Percentiles rank a stretch among this genome's conserved stretches.
phyloP scores from a whole-genome alignment of 2,113 vertebrate genomes.

The Candoia aspera region DNA sequence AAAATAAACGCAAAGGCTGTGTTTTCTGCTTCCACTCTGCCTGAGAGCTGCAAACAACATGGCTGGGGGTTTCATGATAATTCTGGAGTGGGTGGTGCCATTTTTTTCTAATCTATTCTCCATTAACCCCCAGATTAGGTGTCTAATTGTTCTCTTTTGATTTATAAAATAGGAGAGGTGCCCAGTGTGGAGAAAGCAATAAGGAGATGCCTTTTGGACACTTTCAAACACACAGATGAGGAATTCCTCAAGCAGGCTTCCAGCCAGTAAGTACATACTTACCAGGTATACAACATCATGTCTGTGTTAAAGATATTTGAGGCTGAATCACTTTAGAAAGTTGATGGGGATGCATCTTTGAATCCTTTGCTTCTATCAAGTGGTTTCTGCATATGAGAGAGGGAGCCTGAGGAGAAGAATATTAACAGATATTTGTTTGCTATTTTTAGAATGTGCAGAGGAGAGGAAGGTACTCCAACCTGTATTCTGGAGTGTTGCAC shows the following conservation, averaged over 20 bases:
- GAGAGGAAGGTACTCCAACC: background rate
- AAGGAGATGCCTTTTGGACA: conserved; percentile 89
- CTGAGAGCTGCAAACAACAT: background rate
- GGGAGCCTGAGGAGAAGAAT: background rate
- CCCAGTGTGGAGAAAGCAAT: conserved; percentile 89
- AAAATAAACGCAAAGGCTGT: background rate
- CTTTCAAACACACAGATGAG: conserved; percentile 93
- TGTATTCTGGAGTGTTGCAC: background rate
- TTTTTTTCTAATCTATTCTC: background rate
- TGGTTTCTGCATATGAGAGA: background rate
- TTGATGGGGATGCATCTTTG: background rate
- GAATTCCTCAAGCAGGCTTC: conserved; percentile 96
- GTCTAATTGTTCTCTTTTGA: background rate
- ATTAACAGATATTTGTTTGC: background rate
- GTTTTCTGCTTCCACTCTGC: background rate
- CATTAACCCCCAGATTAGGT: background rate
- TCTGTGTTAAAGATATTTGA: background rate
- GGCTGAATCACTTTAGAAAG: background rate
- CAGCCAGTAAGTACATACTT: conserved; percentile 86
- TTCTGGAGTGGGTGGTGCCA: background rate
- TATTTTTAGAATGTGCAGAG: background rate
- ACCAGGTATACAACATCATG: fast-evolving
- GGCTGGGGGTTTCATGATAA: background rate
- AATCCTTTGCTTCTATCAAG: background rate
- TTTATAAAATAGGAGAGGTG: conserved; percentile 76